phyloP scores from a whole-genome alignment of 2,113 vertebrate genomes.

The Cranoglanis bouderius region DNA sequence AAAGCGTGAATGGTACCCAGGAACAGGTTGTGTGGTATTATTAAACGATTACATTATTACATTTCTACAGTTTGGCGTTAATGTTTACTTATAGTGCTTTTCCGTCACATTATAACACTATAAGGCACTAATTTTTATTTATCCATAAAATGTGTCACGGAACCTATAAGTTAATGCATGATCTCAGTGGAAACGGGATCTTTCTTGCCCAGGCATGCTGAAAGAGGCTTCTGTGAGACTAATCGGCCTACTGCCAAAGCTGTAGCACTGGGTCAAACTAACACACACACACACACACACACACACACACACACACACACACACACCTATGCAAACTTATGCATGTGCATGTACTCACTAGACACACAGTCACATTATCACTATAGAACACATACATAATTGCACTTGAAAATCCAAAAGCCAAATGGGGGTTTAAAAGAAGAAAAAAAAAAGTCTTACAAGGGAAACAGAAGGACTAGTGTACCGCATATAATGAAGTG shows the following conservation, averaged over 20 bases:
- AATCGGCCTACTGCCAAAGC: conserved; percentile 44
- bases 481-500: conserved; percentile 42
- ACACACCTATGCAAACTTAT: conserved; percentile 31
- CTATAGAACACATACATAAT: conserved; percentile 14
- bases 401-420: conserved; percentile 19
- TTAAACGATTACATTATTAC: background rate
- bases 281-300: conserved; percentile 32
- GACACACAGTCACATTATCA: conserved; percentile 32
- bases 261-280: conserved; percentile 32
- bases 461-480: conserved; percentile 45
- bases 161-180: conserved; percentile 14
- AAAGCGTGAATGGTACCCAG: too few relatives aligned
- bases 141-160: conserved; percentile 10
- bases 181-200: conserved; percentile 37
- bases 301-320: conserved; percentile 27
- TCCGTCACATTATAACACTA: background rate
- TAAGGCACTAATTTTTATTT: background rate
- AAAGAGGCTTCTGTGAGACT: conserved; percentile 55
- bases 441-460: conserved; percentile 34
- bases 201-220: conserved; percentile 46
- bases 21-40: background rate
- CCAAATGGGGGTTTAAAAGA: background rate
- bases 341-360: conserved; percentile 22
- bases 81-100: background rate
- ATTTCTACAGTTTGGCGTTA: background rate